These are phyloP conservation scores for Pterois miles DNA, from an alignment of 2,797 vertebrate species.

Conservation along the genomic window DNA sequence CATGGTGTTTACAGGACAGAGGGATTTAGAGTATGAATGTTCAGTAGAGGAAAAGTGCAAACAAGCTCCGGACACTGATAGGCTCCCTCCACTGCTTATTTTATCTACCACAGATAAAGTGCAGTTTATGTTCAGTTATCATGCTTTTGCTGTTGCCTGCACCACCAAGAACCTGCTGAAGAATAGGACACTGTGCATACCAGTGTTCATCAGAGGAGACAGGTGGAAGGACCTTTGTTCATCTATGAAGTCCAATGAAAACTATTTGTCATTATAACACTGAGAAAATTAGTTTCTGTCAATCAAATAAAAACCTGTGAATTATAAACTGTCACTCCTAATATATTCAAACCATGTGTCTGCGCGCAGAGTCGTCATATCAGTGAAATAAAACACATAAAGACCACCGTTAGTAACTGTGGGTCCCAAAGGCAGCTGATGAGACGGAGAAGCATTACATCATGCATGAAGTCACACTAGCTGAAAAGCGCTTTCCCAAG, in stretches of 20 bases:
- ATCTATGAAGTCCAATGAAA: constrained; percentile 12
- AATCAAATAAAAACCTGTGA: background rate
- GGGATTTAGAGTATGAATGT: background rate
- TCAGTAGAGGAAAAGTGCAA: background rate
- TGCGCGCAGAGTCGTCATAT: background rate
- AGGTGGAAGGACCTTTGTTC: background rate
- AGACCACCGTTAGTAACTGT: constrained; percentile 10
- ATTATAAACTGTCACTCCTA: background rate
- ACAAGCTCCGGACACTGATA: background rate
- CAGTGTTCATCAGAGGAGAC: background rate
- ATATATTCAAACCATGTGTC: background rate
- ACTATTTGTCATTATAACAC: background rate
- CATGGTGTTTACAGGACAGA: background rate
- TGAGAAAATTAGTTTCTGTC: background rate
- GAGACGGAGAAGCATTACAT: constrained; percentile 10
- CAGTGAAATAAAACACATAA: background rate
- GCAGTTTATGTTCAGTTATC: background rate
- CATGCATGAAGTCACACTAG: constrained; percentile 1
- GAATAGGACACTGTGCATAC: background rate
- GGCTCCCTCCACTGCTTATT: background rate
- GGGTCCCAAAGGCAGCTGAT: constrained; percentile 11
- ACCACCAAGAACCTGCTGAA: background rate
- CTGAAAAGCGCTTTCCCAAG: background rate
- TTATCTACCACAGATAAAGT: background rate
- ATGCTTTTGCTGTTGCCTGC: background rate